Conservation (phyloP, 2,797 vertebrate genomes). For the Euthynnus affinis region DNA sequence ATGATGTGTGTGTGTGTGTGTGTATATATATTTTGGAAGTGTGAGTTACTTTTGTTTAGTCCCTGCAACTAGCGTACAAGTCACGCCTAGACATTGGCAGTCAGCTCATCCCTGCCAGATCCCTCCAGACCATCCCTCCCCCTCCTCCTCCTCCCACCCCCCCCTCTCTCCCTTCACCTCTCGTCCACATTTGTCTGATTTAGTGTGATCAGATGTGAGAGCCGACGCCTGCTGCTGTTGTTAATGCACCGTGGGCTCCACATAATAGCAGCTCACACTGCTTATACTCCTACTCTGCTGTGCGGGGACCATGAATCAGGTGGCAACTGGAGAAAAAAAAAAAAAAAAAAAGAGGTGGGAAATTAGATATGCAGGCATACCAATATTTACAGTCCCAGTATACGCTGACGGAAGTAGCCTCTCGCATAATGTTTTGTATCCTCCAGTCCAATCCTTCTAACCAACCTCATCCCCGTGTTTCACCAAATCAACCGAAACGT, state of each 20-base stretch:
- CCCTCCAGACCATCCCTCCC: conserved; percentile 50
- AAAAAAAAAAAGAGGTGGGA: conserved; percentile 68
- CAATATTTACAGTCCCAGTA: conserved; percentile 91
- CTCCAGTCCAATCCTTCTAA: conserved; percentile 90
- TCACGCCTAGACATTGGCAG: conserved; percentile 66
- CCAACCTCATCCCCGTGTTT: not conserved
- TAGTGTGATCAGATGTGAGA: conserved; percentile 99
- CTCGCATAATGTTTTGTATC: conserved; percentile 94
- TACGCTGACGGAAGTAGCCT: conserved; percentile 92
- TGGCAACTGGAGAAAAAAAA: conserved; percentile 82
- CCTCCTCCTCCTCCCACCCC: conserved; percentile 87
- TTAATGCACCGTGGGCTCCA: conserved; percentile 91
- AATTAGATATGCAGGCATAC: conserved; percentile 96
- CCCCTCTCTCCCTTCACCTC: conserved; percentile 90
- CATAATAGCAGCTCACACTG: conserved; percentile 88
- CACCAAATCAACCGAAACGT: conserved; percentile 91
- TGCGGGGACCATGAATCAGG: conserved; percentile 93
- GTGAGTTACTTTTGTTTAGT: conserved; percentile 54
- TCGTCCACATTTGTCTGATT: conserved; percentile 96
- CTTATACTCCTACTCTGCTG: conserved; percentile 66
- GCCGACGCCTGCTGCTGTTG: conserved; percentile 92
- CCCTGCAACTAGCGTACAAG: conserved; percentile 20
- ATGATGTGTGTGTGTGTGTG: conserved; percentile 32
- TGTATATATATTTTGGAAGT: conserved; percentile 11
- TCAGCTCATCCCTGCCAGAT: conserved; percentile 65